Evolutionary conservation across 2,113 vertebrate genomes (phyloP), one percentile per base, ranked within the genome.

Genomic region (Podarcis cretensis): DNA sequence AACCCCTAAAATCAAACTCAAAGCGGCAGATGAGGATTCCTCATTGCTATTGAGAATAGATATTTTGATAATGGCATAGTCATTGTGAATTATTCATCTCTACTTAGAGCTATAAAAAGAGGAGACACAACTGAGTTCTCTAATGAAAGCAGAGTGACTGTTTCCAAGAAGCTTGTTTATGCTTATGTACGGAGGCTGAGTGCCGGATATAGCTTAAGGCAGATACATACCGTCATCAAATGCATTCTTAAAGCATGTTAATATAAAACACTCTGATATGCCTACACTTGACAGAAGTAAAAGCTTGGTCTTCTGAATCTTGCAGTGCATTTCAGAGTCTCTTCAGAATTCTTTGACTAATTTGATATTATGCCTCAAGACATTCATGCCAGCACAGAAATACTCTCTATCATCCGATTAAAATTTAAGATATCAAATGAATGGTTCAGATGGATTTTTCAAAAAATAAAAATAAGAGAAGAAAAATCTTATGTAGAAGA

Each of bases 361-460:
- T 85, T 86, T 90, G 79, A 87, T 6, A 92, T 79, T 91, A 37
- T 83, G 89, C 92, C 92, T 76, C 48, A 91, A 93, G 92, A 88
- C 27, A 92, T 48, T 12, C 30, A 93, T 30, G 16, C n/a, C 86
- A 69, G 16, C 7, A 87, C 91, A 83, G 90, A 78, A 94, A 94
- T 90, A 90, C 66, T 74, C 18, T 84, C 73, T 76, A 87, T 83
- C 37, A 91, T 59, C 84, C 88, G 75, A 89, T 93, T 91, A 93
- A 92, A 91, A 94, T 92, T 92, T 90, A 92, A 92, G 78, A 88
- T 88, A 43, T 59, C 69, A 91, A 90, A 54, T 88, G 93, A 93
- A 91, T 81, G 75, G 66, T 83, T 89, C 89, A 92, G 18, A 16
- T 2, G 68, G 78, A 12, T 87, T 85, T 40, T 54, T 54, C 48